Base-by-base conservation (phyloP, 2,888 invertebrate genomes). In the Philereme vetulata region DNA sequence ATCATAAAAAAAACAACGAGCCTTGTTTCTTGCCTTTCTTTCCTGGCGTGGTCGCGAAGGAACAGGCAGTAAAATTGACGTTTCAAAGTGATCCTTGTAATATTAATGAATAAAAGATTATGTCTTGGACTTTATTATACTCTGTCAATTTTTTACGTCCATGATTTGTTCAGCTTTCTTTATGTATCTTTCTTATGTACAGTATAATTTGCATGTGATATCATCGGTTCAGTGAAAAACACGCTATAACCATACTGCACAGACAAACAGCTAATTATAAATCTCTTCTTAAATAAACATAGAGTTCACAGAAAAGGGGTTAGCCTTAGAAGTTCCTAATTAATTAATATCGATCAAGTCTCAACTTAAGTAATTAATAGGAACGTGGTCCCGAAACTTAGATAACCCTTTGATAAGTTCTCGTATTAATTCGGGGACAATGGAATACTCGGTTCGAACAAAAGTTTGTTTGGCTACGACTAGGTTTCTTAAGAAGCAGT, bases 281-380 rank as follows among this genome's bases (percentile, higher is more conserved):
- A 21, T 21, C 1, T 21, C 21, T 21, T 21, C 21, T 1, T 21
- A 21, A 2, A 38, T 38, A 6, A 8, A 38, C 8, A 36, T 8
- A 8, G 38, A 38, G 38, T 38, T 38, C 38, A 38, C 38, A 38
- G 54, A 38, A 54, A 62, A 56, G 56, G 48, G 53, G 40, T 48
- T 35, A 52, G 50, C 8, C 44, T 74, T 38, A 7, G 8, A 38
- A 38, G 38, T 73, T 82, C 77, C 76, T 85, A 86, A 88, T 88
- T 87, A 88, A 88, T 87, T 87, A 82, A 84, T 80, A 87, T 86
- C 82, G 86, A 84, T 80, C 80, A 73, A 64, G 69, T 69, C 63
- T 68, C 69, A 89, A 90, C 81, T 89, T 84, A 72, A 75, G 82
- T 88, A 90, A 90, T 89, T 88, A 89, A 87, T 89, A 88, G 86